Evolutionary conservation across 2,888 invertebrate genomes (phyloP), one percentile per base, ranked within the genome.

Genomic region (Clivina fossor): DNA sequence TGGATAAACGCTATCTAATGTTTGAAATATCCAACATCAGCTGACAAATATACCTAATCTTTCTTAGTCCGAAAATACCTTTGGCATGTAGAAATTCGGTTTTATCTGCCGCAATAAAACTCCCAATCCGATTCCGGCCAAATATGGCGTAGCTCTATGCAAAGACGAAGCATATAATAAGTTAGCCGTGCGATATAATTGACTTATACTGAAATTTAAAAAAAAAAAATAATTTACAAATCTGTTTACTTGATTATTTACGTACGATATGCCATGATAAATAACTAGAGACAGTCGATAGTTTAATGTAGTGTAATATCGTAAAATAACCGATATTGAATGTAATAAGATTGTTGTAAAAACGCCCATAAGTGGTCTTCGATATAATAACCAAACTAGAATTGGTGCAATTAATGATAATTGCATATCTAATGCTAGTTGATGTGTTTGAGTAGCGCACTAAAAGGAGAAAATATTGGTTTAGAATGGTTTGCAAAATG

Each of bases 381-480:
- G 76, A 57, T 80, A 79, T 57, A 84, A 73, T 2, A 83, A 72
- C 78, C 85, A 84, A 1, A 88, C 79, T 1, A 87, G 68, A 2
- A 84, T 66, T 1, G 86, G 83, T 11, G 84, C 82, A 2, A 85
- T 62, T 43, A 86, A 70, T 7, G 84, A 85, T 7, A 88, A 74
- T 69, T 88, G 88, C 78, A 88, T 81, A 66, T 88, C 88, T 62
- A 88, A 66, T 0, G 88, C 87, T 59, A 88, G 68, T 64, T 87
- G 87, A 67, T 88, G 84, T 0, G 86, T 86, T 71, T 86, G 86
- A 1, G 86, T 83, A 16, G 87, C 86, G 65, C 88, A 89, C 88
- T 88, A 71, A 8, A 72, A 73, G 22, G 58, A 44, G n/a, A n/a
- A n/a, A n/a, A n/a, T n/a, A n/a, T n/a, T n/a, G n/a, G n/a, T n/a